These are phyloP conservation scores for Nymphalis urticae DNA, from an alignment of 2,888 invertebrate genomes.

Conservation along the genomic window DNA sequence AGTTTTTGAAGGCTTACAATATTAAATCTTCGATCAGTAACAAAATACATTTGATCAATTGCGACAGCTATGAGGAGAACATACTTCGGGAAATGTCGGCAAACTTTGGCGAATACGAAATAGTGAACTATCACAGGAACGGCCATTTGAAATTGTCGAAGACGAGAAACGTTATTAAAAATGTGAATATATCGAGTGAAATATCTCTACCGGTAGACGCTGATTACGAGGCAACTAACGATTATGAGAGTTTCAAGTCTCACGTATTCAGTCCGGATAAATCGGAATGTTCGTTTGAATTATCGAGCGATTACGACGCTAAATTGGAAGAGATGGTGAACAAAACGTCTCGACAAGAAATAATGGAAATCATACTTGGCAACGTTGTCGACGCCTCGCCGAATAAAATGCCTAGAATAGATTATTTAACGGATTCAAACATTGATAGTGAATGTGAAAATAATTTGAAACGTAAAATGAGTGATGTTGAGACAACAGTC, in stretches of 20 bases:
- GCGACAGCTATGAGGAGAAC: conserved; percentile 66
- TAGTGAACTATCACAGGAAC: conserved; percentile 67
- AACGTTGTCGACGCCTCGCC: conserved; percentile 55
- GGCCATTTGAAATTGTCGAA: conserved; percentile 61
- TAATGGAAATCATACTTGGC: conserved; percentile 79
- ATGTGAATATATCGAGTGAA: conserved; percentile 60
- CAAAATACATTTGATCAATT: conserved; percentile 68
- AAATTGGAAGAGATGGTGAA: conserved; percentile 74
- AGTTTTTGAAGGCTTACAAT: conserved; percentile 55
- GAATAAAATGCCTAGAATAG: conserved; percentile 65
- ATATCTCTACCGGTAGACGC: conserved; percentile 60
- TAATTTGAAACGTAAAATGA: conserved; percentile 58
- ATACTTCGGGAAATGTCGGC: conserved; percentile 59
- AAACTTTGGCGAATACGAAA: conserved; percentile 59
- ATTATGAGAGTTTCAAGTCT: conserved; percentile 29
- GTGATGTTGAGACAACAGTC: conserved; percentile 55
- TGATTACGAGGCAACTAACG: conserved; percentile 36
- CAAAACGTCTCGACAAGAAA: conserved; percentile 71
- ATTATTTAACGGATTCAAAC: conserved; percentile 63
- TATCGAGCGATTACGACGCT: conserved; percentile 70
- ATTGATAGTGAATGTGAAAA: conserved; percentile 53
- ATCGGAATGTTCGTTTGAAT: conserved; percentile 73
- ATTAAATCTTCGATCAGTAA: conserved; percentile 42
- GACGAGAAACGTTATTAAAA: conserved; percentile 55
- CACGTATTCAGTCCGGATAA: conserved; percentile 67